phyloP scores from a whole-genome alignment of 2,113 vertebrate genomes.

The Pseudois nayaur region DNA sequence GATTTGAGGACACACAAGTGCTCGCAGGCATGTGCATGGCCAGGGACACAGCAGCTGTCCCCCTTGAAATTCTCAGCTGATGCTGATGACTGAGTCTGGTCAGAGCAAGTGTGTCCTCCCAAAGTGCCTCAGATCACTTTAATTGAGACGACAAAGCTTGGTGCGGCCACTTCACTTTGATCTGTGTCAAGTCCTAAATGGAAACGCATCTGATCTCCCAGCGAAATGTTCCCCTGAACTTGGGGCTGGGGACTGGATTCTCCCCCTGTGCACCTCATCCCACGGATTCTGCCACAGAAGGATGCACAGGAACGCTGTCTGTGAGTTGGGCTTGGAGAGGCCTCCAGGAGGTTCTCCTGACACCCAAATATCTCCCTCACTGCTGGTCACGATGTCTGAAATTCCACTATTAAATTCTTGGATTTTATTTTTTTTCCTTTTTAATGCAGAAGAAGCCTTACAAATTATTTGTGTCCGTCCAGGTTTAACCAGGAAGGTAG shows the following conservation, averaged over 20 bases:
- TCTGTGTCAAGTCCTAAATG: not conserved
- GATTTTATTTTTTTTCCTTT: not conserved
- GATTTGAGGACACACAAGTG: not conserved
- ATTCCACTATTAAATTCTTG: not conserved
- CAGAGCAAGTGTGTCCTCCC: not conserved
- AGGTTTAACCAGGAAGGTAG: not conserved
- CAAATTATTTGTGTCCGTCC: not conserved
- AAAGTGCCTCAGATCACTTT: not conserved
- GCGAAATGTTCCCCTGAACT: not conserved
- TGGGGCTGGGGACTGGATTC: accelerated
- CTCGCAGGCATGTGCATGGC: accelerated
- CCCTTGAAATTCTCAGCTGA: not conserved
- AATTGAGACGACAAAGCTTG: accelerated
- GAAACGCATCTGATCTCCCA: not conserved
- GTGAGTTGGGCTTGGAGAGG: not conserved
- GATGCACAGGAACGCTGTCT: not conserved
- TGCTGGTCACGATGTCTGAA: not conserved
- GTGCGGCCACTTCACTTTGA: not conserved
- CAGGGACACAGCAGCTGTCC: not conserved
- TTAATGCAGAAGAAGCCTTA: not conserved
- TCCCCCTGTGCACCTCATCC: accelerated
- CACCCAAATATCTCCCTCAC: not conserved
- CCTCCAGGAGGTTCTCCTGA: not conserved
- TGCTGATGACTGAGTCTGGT: not conserved
- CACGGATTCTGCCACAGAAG: accelerated